Evolutionary conservation across 2,888 invertebrate species (phyloP).

Genomic region (Odontocolon sp.): DNA sequence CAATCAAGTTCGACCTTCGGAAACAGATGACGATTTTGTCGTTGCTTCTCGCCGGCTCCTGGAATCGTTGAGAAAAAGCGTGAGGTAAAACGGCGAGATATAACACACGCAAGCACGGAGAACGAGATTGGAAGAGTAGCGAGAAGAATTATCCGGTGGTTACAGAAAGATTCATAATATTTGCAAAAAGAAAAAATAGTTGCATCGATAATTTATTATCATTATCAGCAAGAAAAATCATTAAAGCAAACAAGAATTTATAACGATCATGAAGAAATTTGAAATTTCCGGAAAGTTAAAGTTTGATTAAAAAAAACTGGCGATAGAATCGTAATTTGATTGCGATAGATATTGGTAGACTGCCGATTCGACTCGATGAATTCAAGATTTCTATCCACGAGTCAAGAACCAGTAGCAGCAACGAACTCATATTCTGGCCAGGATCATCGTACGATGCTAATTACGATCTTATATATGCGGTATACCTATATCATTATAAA

Average conservation of each 20-base stretch:
- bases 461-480: constrained; percentile 29
- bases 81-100: background rate
- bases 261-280: too few relatives aligned
- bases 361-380: constrained; percentile 35
- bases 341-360: too few relatives aligned
- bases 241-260: too few relatives aligned
- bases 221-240: too few relatives aligned
- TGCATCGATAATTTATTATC: too few relatives aligned
- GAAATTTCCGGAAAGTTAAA: too few relatives aligned
- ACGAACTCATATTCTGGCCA: constrained; percentile 24
- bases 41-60: background rate
- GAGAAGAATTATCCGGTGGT: background rate
- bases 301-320: too few relatives aligned
- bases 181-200: too few relatives aligned
- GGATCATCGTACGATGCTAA: constrained; percentile 49
- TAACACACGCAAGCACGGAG: constrained; percentile 10
- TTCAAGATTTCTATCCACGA: constrained; percentile 18
- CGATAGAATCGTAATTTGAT: too few relatives aligned
- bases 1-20: constrained; percentile 48
- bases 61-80: background rate
- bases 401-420: constrained; percentile 1
- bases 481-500: constrained; percentile 41
- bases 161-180: too few relatives aligned
- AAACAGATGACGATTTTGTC: constrained; percentile 41
- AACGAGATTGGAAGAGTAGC: background rate